Evolutionary conservation across 37 sponge, comb jelly and placozoan genomes (phyloP), one percentile per base, ranked within the genome.

Genomic region (Halichondria panicea): DNA sequence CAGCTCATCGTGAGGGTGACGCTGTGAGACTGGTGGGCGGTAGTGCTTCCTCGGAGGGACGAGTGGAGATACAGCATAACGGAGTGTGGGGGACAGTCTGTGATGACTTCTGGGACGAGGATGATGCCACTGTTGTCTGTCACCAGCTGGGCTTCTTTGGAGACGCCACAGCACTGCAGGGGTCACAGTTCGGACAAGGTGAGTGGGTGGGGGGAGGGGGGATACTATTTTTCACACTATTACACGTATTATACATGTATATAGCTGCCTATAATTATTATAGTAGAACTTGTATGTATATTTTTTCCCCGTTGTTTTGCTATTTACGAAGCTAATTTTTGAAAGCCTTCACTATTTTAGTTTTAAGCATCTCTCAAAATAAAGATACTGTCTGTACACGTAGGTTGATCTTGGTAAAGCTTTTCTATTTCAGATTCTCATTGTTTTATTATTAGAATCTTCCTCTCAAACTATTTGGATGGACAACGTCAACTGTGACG

Each of bases 111-210:
- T 84, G 69, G 70, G 38, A 68, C 32, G 1, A 32, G 3, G 33
- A 1, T 0, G 70, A 66, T 60, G 75, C 75, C 5, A 43, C 13
- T 5, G 84, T 84, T 24, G 84, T 76, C 13, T 84, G 84, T 36
- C 15, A 76, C 43, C 84, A 84, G 79, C 79, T 88, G 13, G 90
- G 90, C 15, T 90, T 66, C 53, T 39, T n/a, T 70, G 76, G 76
- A 54, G 60, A 42, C 1, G 58, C 55, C 0, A 50, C 33, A 28
- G 72, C 75, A 2, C 6, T 55, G 30, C 25, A 31, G 4, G 35
- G 22, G 4, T n/a, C 36, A 11, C 65, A 80, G 66, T 90, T 80
- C 75, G 81, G 81, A 18, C 25, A 27, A 3, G 90, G 86, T 44
- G n/a, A n/a, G n/a, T n/a, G n/a, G n/a, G n/a, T n/a, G n/a, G n/a